Conservation (phyloP, 2,888 invertebrate genomes). For the Cantharis rustica region DNA sequence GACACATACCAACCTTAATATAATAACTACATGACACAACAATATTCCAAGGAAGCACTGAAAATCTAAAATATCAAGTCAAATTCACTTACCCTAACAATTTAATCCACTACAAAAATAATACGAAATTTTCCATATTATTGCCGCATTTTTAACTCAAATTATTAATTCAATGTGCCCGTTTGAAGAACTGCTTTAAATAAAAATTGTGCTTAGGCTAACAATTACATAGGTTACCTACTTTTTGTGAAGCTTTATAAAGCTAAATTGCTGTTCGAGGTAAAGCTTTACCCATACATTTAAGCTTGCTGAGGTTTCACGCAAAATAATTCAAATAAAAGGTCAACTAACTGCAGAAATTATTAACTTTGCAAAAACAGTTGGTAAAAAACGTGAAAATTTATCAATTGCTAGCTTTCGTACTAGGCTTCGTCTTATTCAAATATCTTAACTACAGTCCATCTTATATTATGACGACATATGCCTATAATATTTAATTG, state of each 20-base stretch:
- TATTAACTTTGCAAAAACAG: neutral
- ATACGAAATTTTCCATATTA: neutral
- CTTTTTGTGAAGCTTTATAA: neutral
- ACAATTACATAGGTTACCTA: neutral
- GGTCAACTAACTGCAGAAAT: neutral
- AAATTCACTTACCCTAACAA: neutral
- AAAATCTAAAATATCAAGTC: neutral
- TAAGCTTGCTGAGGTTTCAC: neutral
- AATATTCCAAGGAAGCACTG: neutral
- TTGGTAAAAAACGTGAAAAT: neutral
- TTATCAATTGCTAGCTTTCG: neutral
- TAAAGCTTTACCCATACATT: neutral
- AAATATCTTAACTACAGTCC: too few species aligned
- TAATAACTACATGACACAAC: neutral
- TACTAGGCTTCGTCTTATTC: too few species aligned
- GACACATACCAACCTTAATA: neutral
- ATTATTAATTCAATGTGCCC: too few species aligned
- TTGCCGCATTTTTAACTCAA: too few species aligned
- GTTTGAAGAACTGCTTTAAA: neutral
- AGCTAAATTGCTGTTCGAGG: neutral
- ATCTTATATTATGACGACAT: too few species aligned
- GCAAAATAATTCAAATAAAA: neutral
- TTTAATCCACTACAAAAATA: neutral
- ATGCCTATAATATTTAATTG: too few species aligned
- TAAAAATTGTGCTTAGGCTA: neutral